Evolutionary conservation across 2,888 invertebrate genomes (phyloP).

Genomic region (Ischnus inquisitorius): DNA sequence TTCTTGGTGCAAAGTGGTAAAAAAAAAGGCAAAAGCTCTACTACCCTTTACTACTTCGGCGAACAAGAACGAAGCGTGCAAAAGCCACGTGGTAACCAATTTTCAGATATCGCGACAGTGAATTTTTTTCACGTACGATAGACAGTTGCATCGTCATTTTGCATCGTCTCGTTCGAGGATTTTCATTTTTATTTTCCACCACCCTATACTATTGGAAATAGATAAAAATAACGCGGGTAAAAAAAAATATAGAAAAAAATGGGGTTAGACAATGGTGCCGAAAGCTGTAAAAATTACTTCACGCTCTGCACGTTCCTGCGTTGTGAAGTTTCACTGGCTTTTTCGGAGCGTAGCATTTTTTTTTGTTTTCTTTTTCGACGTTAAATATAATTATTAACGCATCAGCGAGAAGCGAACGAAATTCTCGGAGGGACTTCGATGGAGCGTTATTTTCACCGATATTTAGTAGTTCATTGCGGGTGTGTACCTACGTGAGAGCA

Average conservation of each 20-base stretch:
- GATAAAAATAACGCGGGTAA: neutral
- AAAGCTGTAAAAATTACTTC: neutral
- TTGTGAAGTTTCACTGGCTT: neutral
- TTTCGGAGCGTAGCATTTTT: neutral
- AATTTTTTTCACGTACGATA: neutral
- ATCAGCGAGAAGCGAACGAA: too few species aligned
- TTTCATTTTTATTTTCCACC: neutral
- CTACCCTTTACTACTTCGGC: conserved; percentile 30
- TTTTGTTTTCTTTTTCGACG: neutral
- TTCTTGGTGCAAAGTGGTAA: neutral
- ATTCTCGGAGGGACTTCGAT: too few species aligned
- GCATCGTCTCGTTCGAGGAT: neutral
- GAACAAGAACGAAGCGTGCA: conserved; percentile 9
- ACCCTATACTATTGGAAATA: neutral
- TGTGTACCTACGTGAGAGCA: neutral
- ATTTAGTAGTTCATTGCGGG: neutral
- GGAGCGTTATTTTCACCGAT: neutral
- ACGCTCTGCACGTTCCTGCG: neutral
- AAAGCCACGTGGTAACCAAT: neutral
- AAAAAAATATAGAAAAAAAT: neutral
- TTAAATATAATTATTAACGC: too few species aligned
- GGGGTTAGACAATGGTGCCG: neutral
- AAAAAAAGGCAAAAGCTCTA: neutral
- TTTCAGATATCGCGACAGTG: neutral
- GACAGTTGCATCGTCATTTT: neutral